Base-by-base conservation (phyloP, 2,888 invertebrate species). In the Brachyopa scutellaris region DNA sequence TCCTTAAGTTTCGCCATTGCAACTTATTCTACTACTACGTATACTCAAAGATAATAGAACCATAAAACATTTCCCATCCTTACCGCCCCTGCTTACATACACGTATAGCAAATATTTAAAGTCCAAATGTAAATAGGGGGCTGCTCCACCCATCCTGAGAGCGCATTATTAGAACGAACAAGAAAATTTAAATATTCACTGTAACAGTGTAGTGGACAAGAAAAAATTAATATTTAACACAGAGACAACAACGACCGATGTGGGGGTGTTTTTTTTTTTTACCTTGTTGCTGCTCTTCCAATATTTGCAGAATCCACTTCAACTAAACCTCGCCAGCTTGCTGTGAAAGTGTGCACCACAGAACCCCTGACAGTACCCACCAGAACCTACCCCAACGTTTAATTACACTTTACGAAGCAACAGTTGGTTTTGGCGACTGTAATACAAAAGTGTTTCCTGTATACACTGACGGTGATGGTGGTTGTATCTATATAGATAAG, bases 321-420 rank as follows among this genome's bases (percentile, higher is more conserved):
- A 57, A 55, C 67, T 42, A 15, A 42, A 23, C 33, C 31, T 21
- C 19, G 33, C 19, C 55, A n/a, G n/a, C n/a, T n/a, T n/a, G 17
- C 17, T 55, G 47, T 29, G 26, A 55, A 45, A 51, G 51, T 66
- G 40, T 42, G 40, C 62, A 47, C 62, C 29, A 23, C n/a, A n/a
- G n/a, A n/a, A n/a, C n/a, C n/a, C n/a, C n/a, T n/a, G n/a, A n/a
- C n/a, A n/a, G n/a, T 69, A 47, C 57, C 69, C 57, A 47, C 13
- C 36, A 49, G 2, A 38, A 69, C 57, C 47, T 36, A 69, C 57
- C 69, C 69, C 47, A 47, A 36, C 36, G 47, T 47, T 69, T 69
- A 69, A 69, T 69, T 69, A 69, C 53, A 67, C 66, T 51, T 38
- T 29, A 26, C 47, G 26, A 17, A 38, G 69, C 69, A 69, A 69